Conservation (phyloP, 1,140 invertebrate genomes). For the Drosophila lini region DNA sequence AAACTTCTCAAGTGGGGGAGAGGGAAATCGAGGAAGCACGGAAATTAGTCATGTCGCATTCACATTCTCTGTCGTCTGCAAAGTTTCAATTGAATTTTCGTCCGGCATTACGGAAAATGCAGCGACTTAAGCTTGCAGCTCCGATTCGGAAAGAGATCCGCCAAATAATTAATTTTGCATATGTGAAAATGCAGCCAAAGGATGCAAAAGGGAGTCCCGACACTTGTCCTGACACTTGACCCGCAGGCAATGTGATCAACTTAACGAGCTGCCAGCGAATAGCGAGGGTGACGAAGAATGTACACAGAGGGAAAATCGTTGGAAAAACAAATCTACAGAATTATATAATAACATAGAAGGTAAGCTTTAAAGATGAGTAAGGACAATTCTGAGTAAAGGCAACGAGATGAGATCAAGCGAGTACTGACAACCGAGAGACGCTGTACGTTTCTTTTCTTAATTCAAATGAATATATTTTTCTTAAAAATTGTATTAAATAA, state of each 20-base stretch:
- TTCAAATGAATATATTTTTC: neutral
- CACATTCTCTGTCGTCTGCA: conserved; percentile 63
- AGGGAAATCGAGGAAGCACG: conserved; percentile 25
- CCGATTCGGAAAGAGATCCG: conserved; percentile 4
- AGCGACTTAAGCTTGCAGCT: conserved; percentile 26
- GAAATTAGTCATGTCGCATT: conserved; percentile 62
- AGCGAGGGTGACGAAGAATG: neutral
- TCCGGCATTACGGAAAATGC: conserved; percentile 28
- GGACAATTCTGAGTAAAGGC: too few species aligned
- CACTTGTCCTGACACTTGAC: conserved; percentile 42
- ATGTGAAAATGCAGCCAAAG: conserved; percentile 39
- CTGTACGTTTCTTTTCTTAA: neutral
- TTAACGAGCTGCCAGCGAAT: conserved; percentile 14
- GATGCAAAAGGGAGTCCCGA: conserved; percentile 15
- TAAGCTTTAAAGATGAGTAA: neutral
- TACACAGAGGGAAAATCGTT: neutral
- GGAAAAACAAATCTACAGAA: neutral
- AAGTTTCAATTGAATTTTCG: conserved; percentile 63
- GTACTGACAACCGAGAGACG: neutral
- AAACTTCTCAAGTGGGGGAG: conserved; percentile 41
- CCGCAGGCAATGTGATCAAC: conserved; percentile 35
- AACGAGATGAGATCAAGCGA: neutral
- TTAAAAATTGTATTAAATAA: neutral
- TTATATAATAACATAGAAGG: too few species aligned
- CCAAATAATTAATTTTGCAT: conserved; percentile 54